These are phyloP conservation scores for Tipula unca DNA, from an alignment of 2,888 invertebrate species.

Conservation along the genomic window DNA sequence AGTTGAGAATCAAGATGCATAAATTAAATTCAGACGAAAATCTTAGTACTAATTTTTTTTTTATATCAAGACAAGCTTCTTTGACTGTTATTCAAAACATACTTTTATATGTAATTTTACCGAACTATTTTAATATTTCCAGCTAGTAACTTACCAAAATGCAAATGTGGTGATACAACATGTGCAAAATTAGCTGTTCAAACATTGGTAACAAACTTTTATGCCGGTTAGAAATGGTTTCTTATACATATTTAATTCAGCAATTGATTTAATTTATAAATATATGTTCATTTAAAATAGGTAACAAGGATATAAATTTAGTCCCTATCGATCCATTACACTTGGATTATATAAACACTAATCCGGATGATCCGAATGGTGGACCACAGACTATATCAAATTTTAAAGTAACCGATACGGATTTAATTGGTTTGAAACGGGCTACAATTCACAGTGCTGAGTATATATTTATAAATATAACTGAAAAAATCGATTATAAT, in stretches of 20 bases:
- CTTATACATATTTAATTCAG: not conserved
- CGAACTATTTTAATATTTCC: not conserved
- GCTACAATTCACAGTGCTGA: not conserved
- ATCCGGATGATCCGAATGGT: not conserved
- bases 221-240: not conserved
- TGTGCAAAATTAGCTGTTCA: not conserved
- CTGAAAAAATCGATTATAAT: too few relatives aligned
- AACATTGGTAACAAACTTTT: not conserved
- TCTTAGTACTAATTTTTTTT: too few relatives aligned
- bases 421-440: not conserved
- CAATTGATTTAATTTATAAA: not conserved
- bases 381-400: not conserved
- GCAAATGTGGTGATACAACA: not conserved
- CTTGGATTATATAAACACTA: not conserved
- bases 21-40: too few relatives aligned
- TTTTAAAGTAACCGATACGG: not conserved
- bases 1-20: too few relatives aligned
- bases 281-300: not conserved
- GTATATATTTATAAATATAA: not conserved
- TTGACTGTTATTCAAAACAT: too few relatives aligned
- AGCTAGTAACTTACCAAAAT: not conserved
- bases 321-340: not conserved
- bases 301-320: not conserved
- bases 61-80: too few relatives aligned
- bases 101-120: too few relatives aligned